Conservation (phyloP, 2,113 vertebrate species). For the Cairina moschata region DNA sequence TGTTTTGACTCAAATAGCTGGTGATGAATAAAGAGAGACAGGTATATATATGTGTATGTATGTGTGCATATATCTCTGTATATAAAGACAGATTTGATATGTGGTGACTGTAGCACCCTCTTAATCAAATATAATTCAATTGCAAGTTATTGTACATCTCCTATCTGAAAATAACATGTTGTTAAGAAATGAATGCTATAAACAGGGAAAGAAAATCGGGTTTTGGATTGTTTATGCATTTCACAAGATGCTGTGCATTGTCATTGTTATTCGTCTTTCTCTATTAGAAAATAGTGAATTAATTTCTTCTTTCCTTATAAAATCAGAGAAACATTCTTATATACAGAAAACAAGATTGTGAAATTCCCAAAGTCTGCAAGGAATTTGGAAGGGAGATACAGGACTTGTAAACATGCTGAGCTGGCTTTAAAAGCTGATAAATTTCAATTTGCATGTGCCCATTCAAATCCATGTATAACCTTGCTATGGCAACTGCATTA, state of each 20-base stretch:
- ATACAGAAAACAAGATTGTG: neutral
- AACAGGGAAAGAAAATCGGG: neutral
- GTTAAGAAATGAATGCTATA: neutral
- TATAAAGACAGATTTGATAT: neutral
- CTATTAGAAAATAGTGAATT: neutral
- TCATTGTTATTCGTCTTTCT: neutral
- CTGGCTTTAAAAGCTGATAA: neutral
- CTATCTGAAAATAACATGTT: neutral
- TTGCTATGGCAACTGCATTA: constrained; percentile 31
- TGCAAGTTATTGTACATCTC: neutral
- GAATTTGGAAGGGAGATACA: neutral
- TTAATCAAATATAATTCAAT: neutral
- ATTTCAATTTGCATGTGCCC: neutral
- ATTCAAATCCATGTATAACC: constrained; percentile 14
- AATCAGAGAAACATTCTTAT: neutral
- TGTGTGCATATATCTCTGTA: neutral
- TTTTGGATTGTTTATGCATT: neutral
- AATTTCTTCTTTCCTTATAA: neutral
- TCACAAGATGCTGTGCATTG: neutral
- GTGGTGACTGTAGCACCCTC: neutral
- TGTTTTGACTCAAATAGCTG: constrained; percentile 8
- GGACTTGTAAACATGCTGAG: neutral
- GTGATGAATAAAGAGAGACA: neutral
- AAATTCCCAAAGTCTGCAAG: neutral
- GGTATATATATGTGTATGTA: neutral